phyloP scores from a whole-genome alignment of 2,797 vertebrate genomes.

The Alauda arvensis region DNA sequence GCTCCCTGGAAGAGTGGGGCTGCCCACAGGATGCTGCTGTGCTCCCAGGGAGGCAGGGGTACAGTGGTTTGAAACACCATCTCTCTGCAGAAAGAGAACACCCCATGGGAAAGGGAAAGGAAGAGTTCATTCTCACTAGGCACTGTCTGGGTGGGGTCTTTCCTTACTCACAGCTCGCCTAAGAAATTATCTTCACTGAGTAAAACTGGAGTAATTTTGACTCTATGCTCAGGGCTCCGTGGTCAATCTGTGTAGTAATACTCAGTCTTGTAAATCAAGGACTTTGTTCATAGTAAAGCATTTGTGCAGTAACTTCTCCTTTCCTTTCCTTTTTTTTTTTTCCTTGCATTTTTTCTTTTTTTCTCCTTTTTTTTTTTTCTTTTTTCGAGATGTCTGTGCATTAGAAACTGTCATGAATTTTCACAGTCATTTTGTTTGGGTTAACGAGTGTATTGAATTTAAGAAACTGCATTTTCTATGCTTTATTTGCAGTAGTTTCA shows the following conservation, averaged over 20 bases:
- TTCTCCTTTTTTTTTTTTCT: no score
- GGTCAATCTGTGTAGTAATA: background rate
- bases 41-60: accelerated
- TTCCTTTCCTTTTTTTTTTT: no score
- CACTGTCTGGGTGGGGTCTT: background rate
- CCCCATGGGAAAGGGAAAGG: background rate
- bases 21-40: accelerated
- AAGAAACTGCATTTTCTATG: slow-evolving; percentile 16
- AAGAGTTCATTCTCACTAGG: background rate
- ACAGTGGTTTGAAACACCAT: background rate
- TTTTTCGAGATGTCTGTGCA: background rate
- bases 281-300: slow-evolving; percentile 11
- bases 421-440: slow-evolving; percentile 42
- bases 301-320: slow-evolving; percentile 10
- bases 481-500: slow-evolving; percentile 28
- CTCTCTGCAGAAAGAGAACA: background rate
- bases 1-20: background rate
- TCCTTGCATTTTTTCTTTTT: no score
- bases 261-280: slow-evolving; percentile 1
- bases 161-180: background rate
- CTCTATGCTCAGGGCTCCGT: background rate
- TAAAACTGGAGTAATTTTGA: background rate
- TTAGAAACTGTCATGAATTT: slow-evolving; percentile 6
- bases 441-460: slow-evolving; percentile 45
- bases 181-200: background rate